Evolutionary conservation across 2,797 vertebrate species (phyloP), one percentile per base, ranked within the genome.

Genomic region (Falco peregrinus): DNA sequence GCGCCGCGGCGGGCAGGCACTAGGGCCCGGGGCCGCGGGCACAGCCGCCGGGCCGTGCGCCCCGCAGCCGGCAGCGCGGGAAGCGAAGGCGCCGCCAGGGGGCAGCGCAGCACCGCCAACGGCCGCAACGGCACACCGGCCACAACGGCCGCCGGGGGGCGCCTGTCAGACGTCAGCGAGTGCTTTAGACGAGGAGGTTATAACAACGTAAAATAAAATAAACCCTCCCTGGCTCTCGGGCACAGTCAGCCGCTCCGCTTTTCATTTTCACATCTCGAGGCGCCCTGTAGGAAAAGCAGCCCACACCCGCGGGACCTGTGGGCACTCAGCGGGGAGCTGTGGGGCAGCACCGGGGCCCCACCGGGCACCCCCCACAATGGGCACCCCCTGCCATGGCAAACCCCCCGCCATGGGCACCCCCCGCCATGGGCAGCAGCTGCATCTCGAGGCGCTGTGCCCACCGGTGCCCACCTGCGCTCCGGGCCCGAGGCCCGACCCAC

Each of bases 151-250:
- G 31, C 51, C 31, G 22, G 43, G 43, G 43, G 43, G 14, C 43
- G 43, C 43, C 50, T 1, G 37, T 25, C 15, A 3, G 37, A 3
- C 20, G 17, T 47, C 45, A 19, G 25, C 1, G 16, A 13, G 1
- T 3, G 31, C 79, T 7, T 18, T 5, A 1, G 12, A 3, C 5
- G 11, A 1, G 51, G 43, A 5, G 21, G 6, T 18, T 6, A 2
- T 6, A 6, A 19, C 37, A 20, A 31, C 37, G 13, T 5, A 6
- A 16, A 9, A 1, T 1, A 5, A 29, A 61, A 29, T 6, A 13
- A 17, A 35, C 33, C 4, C 31, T 18, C 25, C 19, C 5, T 1
- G 26, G 45, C 15, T 14, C 51, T 54, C 13, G 4, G 2, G 15
- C 9, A 10, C 31, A 2, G 41, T 3, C 20, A 5, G 16, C 21